Evolutionary conservation across 2,888 invertebrate genomes (phyloP), one percentile per base, ranked within the genome.

Genomic region (Pachymerium ferrugineum): DNA sequence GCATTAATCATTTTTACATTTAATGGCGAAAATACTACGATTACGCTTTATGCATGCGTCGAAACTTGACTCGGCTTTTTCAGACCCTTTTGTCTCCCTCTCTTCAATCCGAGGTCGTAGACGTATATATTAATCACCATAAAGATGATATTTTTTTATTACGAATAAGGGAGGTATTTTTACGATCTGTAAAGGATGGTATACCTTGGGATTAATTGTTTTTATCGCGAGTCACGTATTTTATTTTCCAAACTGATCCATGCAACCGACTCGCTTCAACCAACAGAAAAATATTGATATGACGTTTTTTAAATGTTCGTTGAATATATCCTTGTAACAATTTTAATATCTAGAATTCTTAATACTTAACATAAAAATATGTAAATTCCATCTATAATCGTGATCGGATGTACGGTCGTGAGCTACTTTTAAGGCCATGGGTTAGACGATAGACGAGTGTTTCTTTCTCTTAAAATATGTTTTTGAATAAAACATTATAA

Each of bases 51-150:
- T 28, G 28, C 28, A 14, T 62, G 62, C 62, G 12, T 28, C 28
- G 28, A 62, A 62, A 62, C 8, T 12, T 22, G 25, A 1, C 28
- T 62, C 25, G 62, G 1, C n/a, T n/a, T n/a, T 28, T 62, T 28
- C 62, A 62, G 62, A 62, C 62, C n/a, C 62, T 62, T 62, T 62
- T 62, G 62, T 62, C n/a, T 62, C n/a, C 12, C 8, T 8, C 22
- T n/a, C 25, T 12, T 25, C 22, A 38, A 14, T 62, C 12, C 62
- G 25, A 5, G 8, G n/a, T n/a, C n/a, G n/a, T n/a, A 28, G 3
- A 10, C 14, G 14, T 16, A 8, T 38, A 10, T 62, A 25, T 62
- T 28, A 28, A 28, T 62, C 62, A 2, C 0, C n/a, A n/a, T 54
- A 4, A 22, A 54, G 22, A 54, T 14, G 54, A 54, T 22, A 25